Conservation (phyloP, 23 tunicate species). For the Halocynthia aurantium region DNA sequence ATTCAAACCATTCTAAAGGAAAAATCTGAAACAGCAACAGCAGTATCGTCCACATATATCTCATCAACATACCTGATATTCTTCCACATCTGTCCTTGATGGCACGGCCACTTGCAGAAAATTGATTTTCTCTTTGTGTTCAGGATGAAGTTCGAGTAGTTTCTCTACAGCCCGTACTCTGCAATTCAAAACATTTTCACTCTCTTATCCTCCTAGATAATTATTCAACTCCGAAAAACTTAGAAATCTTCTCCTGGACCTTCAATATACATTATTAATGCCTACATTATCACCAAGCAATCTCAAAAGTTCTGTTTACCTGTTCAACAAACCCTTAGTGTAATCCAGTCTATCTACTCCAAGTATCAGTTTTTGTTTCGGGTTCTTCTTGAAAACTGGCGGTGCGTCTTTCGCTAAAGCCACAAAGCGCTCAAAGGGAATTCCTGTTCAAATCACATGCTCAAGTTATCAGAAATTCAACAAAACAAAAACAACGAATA, state of each 20-base stretch:
- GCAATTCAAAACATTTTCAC: background rate
- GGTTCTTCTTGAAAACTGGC: slow-evolving; percentile 11
- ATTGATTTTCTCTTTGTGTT: slow-evolving; percentile 20
- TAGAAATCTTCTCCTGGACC: too few relatives aligned
- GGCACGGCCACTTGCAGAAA: slow-evolving; percentile 26
- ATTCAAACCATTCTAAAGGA: too few relatives aligned
- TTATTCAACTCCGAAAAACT: too few relatives aligned
- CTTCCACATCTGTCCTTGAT: slow-evolving; percentile 21
- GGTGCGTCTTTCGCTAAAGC: background rate
- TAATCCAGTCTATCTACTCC: slow-evolving; percentile 26
- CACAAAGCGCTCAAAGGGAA: slow-evolving; percentile 22
- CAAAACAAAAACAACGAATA: too few relatives aligned
- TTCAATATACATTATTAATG: too few relatives aligned
- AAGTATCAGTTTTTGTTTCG: slow-evolving; percentile 17
- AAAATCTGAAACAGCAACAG: too few relatives aligned
- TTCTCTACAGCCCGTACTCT: slow-evolving; percentile 11
- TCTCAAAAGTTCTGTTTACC: background rate
- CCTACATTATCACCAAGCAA: too few relatives aligned
- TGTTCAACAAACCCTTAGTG: slow-evolving; percentile 18
- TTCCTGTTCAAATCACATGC: background rate
- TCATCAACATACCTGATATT: slow-evolving; percentile 13
- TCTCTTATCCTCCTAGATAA: too few relatives aligned
- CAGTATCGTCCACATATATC: too few relatives aligned
- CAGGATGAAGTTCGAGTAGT: slow-evolving; percentile 18
- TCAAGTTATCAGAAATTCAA: background rate